Evolutionary conservation across 2,888 invertebrate genomes (phyloP).

Genomic region (Dinocampus coccinellae): DNA sequence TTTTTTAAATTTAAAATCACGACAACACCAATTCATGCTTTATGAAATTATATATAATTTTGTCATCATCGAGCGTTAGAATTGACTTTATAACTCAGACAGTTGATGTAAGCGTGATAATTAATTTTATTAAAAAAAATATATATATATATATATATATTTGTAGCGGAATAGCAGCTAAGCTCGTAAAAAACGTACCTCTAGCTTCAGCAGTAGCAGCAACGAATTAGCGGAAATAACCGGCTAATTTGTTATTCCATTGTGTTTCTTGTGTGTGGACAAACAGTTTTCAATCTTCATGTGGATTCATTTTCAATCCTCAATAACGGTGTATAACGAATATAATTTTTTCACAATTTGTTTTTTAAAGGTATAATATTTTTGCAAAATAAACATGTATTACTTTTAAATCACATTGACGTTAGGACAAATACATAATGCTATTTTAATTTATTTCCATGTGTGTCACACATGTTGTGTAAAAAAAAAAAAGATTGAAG

Average conservation of each 20-base stretch:
- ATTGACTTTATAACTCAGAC: conserved; percentile 10
- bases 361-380: conserved; percentile 31
- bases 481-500: conserved; percentile 11
- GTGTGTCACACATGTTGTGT: conserved; percentile 7
- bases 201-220: conserved; percentile 66
- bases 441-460: conserved; percentile 1
- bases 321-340: conserved; percentile 32
- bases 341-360: conserved; percentile 7
- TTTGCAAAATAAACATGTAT: conserved; percentile 33
- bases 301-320: conserved; percentile 48
- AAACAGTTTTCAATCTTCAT: conserved; percentile 61
- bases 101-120: conserved; percentile 25
- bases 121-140: conserved; percentile 26
- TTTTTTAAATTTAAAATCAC: neutral
- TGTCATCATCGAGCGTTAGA: neutral
- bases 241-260: conserved; percentile 61
- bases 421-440: conserved; percentile 17
- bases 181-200: conserved; percentile 67
- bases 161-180: conserved; percentile 57
- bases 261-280: conserved; percentile 56
- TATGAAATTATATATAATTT: neutral
- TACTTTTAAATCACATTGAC: conserved; percentile 19
- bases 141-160: too few relatives aligned
- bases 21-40: neutral
- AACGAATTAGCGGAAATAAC: conserved; percentile 61